Percentiles rank a stretch among this genome's conserved stretches.
Evolutionary conservation across 2,888 invertebrate genomes (phyloP).

Genomic region (Pasiphila rectangulata): DNA sequence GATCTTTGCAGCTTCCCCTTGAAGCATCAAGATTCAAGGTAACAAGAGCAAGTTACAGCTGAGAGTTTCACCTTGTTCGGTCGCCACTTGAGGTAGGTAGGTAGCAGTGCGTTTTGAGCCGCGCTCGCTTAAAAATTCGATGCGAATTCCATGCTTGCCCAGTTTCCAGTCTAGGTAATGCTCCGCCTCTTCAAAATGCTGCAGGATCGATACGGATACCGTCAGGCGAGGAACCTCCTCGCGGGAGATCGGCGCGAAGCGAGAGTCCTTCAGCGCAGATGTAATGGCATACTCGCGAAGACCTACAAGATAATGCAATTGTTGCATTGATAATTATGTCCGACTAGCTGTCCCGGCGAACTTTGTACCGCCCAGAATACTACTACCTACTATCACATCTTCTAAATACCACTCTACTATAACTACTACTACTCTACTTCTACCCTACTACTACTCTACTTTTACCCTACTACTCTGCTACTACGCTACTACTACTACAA

Average conservation of each 20-base stretch:
- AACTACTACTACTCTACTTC: too few species aligned
- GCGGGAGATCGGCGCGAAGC: conserved; percentile 96
- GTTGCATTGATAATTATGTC: neutral
- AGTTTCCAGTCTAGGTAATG: conserved; percentile 99
- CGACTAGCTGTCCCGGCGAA: too few species aligned
- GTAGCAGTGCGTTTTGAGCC: conserved; percentile 97
- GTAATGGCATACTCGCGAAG: conserved; percentile 98
- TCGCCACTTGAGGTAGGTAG: conserved; percentile 98
- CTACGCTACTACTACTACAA: too few species aligned
- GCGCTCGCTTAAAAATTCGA: conserved; percentile 97
- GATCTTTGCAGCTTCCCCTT: too few species aligned
- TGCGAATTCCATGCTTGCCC: conserved; percentile 97
- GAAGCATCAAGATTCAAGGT: too few species aligned
- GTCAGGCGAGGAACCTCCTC: conserved; percentile 96
- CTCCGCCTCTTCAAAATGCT: conserved; percentile 96
- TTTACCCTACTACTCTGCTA: too few species aligned
- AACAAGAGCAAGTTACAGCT: neutral
- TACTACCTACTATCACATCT: too few species aligned
- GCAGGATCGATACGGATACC: conserved; percentile 97
- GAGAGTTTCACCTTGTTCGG: conserved; percentile 92
- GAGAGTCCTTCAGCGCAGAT: conserved; percentile 98
- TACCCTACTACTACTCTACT: too few species aligned
- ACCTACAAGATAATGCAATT: conserved; percentile 73
- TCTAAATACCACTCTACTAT: too few species aligned
- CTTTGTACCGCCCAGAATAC: too few species aligned